These are phyloP conservation scores for Brachystomella parvula DNA, from an alignment of 1,140 invertebrate species.

Conservation along the genomic window DNA sequence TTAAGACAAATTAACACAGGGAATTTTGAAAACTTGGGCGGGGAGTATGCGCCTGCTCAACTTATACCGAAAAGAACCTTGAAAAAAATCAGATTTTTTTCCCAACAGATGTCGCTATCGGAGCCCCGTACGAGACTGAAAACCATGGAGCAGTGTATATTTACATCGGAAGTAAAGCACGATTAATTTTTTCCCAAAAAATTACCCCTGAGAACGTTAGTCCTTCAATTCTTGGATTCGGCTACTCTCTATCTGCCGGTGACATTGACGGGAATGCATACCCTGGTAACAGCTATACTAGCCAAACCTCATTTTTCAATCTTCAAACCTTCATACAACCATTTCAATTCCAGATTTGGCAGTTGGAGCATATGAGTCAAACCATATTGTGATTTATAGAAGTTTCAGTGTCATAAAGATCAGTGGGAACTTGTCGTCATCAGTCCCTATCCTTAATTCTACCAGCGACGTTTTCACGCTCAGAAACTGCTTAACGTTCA, in stretches of 20 bases:
- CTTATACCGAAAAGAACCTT: too few species aligned
- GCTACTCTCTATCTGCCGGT: slow-evolving; percentile 39
- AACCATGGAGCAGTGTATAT: slow-evolving; percentile 49
- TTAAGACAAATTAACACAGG: too few species aligned
- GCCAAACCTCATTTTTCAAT: not conserved
- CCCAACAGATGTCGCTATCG: slow-evolving; percentile 46
- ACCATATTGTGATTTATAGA: slow-evolving; percentile 32
- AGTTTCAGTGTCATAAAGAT: not conserved
- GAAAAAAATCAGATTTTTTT: too few species aligned
- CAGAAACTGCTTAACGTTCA: not conserved
- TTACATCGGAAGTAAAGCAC: slow-evolving; percentile 44
- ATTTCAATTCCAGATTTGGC: slow-evolving; percentile 33
- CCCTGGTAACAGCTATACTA: slow-evolving; percentile 38
- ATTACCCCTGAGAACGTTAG: slow-evolving; percentile 6
- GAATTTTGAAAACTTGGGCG: too few species aligned
- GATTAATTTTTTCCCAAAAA: slow-evolving; percentile 1
- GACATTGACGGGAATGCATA: slow-evolving; percentile 46
- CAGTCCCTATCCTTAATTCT: not conserved
- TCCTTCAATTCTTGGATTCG: slow-evolving; percentile 39
- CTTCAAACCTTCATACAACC: not conserved
- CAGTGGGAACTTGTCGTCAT: slow-evolving; percentile 1
- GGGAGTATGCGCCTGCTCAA: too few species aligned
- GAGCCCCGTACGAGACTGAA: slow-evolving; percentile 50
- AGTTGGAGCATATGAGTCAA: slow-evolving; percentile 38
- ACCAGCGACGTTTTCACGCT: not conserved